Percentiles rank a stretch among this genome's conserved stretches.
phyloP scores from a whole-genome alignment of 2,797 vertebrate species.

The Sphaeramia orbicularis region DNA sequence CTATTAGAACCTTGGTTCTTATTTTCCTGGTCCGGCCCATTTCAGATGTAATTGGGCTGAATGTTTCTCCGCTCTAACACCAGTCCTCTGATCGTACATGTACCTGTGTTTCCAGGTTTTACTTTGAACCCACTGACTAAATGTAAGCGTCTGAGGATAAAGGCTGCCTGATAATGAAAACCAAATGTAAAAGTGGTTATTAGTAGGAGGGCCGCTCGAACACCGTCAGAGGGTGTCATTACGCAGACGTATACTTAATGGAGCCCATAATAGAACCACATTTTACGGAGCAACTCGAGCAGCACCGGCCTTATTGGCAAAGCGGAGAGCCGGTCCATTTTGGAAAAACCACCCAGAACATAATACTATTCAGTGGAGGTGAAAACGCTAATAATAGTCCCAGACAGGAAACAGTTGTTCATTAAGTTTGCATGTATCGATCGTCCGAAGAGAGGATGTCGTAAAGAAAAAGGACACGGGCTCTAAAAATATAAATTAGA shows the following conservation, averaged over 20 bases:
- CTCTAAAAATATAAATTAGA: slow-evolving; percentile 19
- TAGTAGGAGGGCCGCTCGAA: slow-evolving; percentile 65
- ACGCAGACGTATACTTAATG: slow-evolving; percentile 76
- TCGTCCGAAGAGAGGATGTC: slow-evolving; percentile 19
- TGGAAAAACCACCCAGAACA: slow-evolving; percentile 34
- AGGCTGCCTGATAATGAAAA: slow-evolving; percentile 52
- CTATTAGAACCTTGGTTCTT: too few relatives aligned
- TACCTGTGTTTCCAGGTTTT: slow-evolving; percentile 32
- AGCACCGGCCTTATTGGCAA: slow-evolving; percentile 51
- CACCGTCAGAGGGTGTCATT: slow-evolving; percentile 61
- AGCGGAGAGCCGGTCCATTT: slow-evolving; percentile 9
- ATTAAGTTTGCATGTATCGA: slow-evolving; percentile 49
- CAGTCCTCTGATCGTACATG: slow-evolving; percentile 22
- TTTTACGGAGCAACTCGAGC: slow-evolving; percentile 70
- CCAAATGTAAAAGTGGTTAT: slow-evolving; percentile 73
- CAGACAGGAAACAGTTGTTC: slow-evolving; percentile 40
- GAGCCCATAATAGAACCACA: slow-evolving; percentile 73
- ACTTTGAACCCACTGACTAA: slow-evolving; percentile 50
- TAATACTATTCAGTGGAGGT: slow-evolving; percentile 42
- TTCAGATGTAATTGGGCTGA: too few relatives aligned
- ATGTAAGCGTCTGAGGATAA: slow-evolving; percentile 48
- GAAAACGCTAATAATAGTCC: slow-evolving; percentile 50
- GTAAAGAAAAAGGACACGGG: slow-evolving; percentile 27
- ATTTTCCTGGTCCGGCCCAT: too few relatives aligned
- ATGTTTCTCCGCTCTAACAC: too few relatives aligned